A percentile compares a stretch with the other conserved stretches of the same genome.
phyloP scores from a whole-genome alignment of 2,113 vertebrate genomes.

The Gymnocephalus cernua region DNA sequence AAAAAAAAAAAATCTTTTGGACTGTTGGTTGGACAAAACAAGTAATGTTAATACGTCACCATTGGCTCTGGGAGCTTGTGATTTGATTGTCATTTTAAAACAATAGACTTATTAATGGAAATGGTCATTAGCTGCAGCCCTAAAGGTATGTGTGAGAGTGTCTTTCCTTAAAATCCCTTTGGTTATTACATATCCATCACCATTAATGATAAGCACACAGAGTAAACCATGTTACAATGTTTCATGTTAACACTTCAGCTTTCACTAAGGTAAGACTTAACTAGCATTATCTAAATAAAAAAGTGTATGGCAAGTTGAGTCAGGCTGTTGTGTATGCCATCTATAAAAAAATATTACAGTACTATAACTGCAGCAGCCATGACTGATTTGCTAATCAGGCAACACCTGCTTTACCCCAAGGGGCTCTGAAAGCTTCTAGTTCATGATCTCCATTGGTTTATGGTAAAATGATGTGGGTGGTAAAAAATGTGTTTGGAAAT shows the following conservation, averaged over 20 bases:
- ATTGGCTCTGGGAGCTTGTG: neutral
- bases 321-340: neutral
- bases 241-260: neutral
- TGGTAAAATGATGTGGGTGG: too few relatives aligned
- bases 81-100: neutral
- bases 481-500: too few relatives aligned
- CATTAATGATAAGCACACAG: too few relatives aligned
- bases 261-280: too few relatives aligned
- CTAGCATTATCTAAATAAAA: too few relatives aligned
- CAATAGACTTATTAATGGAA: neutral
- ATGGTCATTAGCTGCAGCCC: neutral
- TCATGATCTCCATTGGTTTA: neutral
- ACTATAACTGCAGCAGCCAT: neutral
- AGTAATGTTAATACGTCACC: neutral
- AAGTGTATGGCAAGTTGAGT: too few relatives aligned
- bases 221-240: neutral
- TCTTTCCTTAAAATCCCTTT: neutral
- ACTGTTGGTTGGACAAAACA: neutral
- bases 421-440: neutral
- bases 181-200: too few relatives aligned
- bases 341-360: neutral
- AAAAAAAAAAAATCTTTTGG: neutral
- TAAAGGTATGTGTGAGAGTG: neutral
- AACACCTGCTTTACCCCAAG: neutral
- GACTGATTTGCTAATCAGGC: neutral